These are phyloP conservation scores for Microctenopoma lineatum DNA, from an alignment of 2,797 vertebrate genomes.

Conservation along the genomic window DNA sequence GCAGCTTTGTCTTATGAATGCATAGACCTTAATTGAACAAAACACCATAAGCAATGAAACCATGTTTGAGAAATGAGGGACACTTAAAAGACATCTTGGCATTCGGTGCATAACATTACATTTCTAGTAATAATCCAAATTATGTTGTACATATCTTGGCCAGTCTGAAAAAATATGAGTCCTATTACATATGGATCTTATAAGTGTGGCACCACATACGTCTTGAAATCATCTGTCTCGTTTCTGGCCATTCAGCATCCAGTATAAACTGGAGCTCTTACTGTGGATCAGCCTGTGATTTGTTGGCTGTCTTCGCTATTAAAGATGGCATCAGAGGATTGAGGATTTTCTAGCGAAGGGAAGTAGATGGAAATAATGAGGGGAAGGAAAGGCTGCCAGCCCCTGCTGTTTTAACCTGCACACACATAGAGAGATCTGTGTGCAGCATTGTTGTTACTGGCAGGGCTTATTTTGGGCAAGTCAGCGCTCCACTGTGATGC, in stretches of 20 bases:
- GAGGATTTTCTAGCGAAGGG: conserved; percentile 65
- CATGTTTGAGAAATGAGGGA: conserved; percentile 15
- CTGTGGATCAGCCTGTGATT: conserved; percentile 67
- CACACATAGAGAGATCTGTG: conserved; percentile 73
- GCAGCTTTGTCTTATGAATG: conserved; percentile 24
- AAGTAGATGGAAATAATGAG: conserved; percentile 78
- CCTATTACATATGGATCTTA: conserved; percentile 31
- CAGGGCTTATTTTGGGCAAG: conserved; percentile 67
- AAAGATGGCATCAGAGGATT: conserved; percentile 71
- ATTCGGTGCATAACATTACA: not conserved
- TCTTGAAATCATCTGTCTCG: conserved; percentile 56
- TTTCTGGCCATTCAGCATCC: conserved; percentile 46
- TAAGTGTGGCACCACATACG: conserved; percentile 28
- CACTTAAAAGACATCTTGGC: not conserved
- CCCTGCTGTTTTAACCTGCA: conserved; percentile 63
- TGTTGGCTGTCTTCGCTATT: conserved; percentile 75
- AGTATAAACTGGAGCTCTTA: conserved; percentile 49
- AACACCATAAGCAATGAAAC: conserved; percentile 26
- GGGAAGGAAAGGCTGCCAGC: conserved; percentile 67
- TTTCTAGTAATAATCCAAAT: conserved; percentile 30
- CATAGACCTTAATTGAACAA: conserved; percentile 36
- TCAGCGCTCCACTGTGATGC: conserved; percentile 74
- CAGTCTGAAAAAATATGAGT: conserved; percentile 20
- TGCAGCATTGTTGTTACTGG: conserved; percentile 79
- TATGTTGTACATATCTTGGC: conserved; percentile 29